These are phyloP conservation scores for Crossocerus cetratus DNA, from an alignment of 2,888 invertebrate species.

Conservation along the genomic window DNA sequence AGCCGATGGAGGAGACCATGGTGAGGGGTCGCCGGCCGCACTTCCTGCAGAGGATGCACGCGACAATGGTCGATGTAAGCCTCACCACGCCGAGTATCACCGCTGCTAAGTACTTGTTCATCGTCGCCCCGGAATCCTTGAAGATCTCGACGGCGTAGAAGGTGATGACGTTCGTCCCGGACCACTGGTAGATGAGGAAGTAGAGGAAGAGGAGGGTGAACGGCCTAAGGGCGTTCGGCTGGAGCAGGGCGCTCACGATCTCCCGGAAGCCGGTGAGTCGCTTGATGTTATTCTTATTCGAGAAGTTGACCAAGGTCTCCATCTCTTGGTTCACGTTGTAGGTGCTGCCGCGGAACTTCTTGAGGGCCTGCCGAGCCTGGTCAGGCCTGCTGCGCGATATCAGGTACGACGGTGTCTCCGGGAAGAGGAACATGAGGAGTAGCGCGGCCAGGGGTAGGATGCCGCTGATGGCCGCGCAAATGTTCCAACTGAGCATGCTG, in stretches of 20 bases:
- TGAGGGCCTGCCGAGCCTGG: constrained; percentile 80
- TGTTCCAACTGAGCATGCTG: constrained; percentile 81
- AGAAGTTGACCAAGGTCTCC: constrained; percentile 80
- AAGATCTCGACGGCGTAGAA: constrained; percentile 85
- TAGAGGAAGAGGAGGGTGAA: constrained; percentile 81
- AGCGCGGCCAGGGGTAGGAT: constrained; percentile 81
- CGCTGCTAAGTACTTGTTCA: constrained; percentile 81
- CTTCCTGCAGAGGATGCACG: constrained; percentile 81
- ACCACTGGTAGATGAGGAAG: constrained; percentile 85
- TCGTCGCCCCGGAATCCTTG: constrained; percentile 80
- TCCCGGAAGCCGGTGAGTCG: constrained; percentile 79
- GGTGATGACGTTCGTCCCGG: constrained; percentile 84
- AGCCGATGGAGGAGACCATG: constrained; percentile 81
- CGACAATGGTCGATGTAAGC: constrained; percentile 81
- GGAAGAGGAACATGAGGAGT: constrained; percentile 81
- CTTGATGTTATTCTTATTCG: constrained; percentile 82
- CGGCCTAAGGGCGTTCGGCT: constrained; percentile 82
- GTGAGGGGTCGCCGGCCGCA: constrained; percentile 82
- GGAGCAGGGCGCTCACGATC: constrained; percentile 79
- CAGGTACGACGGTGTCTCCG: constrained; percentile 86
- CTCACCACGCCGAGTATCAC: constrained; percentile 81
- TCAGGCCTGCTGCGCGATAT: constrained; percentile 81
- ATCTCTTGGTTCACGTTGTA: constrained; percentile 82
- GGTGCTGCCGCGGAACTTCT: constrained; percentile 81
- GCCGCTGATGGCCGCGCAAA: constrained; percentile 82